Percentiles rank a stretch among this genome's conserved stretches.
These are phyloP conservation scores for Prionace glauca DNA, from an alignment of 2,797 vertebrate species.

Conservation along the genomic window DNA sequence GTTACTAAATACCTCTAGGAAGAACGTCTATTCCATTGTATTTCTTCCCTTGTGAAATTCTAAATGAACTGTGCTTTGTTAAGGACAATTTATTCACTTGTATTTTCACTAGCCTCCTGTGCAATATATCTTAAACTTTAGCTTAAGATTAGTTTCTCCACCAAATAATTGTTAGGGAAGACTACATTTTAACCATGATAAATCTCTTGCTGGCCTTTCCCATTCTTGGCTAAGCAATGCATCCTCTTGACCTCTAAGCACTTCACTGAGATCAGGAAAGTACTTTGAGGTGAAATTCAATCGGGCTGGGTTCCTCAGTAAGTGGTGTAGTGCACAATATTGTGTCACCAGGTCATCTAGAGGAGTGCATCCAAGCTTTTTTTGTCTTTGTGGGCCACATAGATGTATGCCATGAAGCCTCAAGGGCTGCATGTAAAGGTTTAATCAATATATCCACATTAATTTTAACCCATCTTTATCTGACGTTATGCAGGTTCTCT, in stretches of 20 bases:
- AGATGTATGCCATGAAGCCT: background rate
- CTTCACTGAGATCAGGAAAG: background rate
- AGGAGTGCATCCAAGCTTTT: background rate
- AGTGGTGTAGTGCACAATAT: background rate
- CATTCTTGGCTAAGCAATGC: background rate
- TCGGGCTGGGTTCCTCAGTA: background rate
- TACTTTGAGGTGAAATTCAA: background rate
- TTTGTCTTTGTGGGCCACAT: background rate
- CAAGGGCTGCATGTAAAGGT: background rate
- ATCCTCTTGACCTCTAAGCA: background rate
- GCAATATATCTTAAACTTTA: background rate
- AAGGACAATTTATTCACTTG: background rate
- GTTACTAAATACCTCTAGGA: background rate
- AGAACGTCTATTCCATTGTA: background rate
- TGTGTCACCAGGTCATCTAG: background rate
- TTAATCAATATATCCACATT: background rate
- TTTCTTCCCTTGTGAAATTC: background rate
- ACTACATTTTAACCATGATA: background rate
- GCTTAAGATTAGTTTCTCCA: background rate
- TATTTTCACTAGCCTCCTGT: background rate
- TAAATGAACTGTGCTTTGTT: background rate
- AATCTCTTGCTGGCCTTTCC: background rate
- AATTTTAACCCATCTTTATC: background rate
- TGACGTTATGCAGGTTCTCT: background rate
- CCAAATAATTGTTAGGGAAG: background rate